These are phyloP conservation scores for Romanogobio albipinnatus DNA, from an alignment of 2,113 vertebrate genomes.

Conservation along the genomic window DNA sequence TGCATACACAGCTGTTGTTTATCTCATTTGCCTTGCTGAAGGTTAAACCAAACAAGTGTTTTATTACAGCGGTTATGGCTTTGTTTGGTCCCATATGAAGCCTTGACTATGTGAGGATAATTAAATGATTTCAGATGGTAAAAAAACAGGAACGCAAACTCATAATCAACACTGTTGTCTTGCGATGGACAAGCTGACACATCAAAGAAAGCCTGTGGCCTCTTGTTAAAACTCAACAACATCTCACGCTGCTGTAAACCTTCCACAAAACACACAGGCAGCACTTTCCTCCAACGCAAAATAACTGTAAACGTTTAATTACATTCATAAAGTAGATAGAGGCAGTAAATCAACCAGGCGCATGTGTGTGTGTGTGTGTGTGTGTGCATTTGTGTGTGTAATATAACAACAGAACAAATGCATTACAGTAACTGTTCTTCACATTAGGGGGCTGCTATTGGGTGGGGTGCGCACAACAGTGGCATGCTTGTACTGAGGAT, in stretches of 20 bases:
- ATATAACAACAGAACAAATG: conserved; percentile 53
- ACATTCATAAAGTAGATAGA: conserved; percentile 73
- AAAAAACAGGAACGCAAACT: conserved; percentile 56
- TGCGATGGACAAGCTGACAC: conserved; percentile 67
- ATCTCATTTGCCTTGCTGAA: conserved; percentile 1
- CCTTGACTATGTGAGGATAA: not conserved
- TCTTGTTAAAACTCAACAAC: conserved; percentile 73
- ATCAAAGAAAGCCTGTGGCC: conserved; percentile 71
- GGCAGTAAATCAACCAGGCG: conserved; percentile 69
- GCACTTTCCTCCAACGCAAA: conserved; percentile 69
- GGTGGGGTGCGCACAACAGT: conserved; percentile 49
- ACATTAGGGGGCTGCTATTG: conserved; percentile 54
- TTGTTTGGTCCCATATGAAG: conserved; percentile 53
- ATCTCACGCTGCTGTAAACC: conserved; percentile 65
- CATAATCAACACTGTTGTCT: conserved; percentile 52
- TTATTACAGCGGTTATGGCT: conserved; percentile 10
- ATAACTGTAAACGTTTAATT: conserved; percentile 76
- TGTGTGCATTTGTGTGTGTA: not conserved
- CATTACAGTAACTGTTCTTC: conserved; percentile 42
- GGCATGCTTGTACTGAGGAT: conserved; percentile 49
- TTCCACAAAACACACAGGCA: conserved; percentile 68
- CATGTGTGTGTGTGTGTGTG: conserved; percentile 57
- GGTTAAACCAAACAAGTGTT: conserved; percentile 39
- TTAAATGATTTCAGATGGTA: conserved; percentile 36
- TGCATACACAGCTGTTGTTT: conserved; percentile 28